Evolutionary conservation across 2,797 vertebrate genomes (phyloP).

Genomic region (Falco concolor): DNA sequence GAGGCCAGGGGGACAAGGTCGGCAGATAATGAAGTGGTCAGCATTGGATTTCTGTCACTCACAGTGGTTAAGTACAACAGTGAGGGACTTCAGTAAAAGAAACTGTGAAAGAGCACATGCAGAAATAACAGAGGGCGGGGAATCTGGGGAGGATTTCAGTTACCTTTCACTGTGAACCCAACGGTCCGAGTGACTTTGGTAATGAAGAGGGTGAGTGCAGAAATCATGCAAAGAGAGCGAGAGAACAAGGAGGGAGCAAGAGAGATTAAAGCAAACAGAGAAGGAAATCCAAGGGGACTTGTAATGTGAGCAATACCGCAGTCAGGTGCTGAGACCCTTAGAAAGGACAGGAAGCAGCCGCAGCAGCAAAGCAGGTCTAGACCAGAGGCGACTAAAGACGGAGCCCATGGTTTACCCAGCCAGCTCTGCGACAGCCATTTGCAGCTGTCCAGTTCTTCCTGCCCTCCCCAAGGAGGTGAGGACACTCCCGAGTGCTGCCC

Average conservation of each 20-base stretch:
- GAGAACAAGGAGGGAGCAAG: background rate
- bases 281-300: background rate
- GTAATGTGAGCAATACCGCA: background rate
- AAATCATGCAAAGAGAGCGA: background rate
- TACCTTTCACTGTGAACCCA: background rate
- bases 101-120: constrained; percentile 40
- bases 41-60: constrained; percentile 98
- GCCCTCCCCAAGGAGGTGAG: background rate
- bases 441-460: rapidly evolving
- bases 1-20: constrained; percentile 80
- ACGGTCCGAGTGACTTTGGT: background rate
- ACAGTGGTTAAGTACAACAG: constrained; percentile 65
- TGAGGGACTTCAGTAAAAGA: constrained; percentile 42
- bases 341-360: background rate
- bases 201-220: constrained; percentile 1
- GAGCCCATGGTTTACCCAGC: background rate
- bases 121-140: background rate
- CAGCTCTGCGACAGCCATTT: rapidly evolving
- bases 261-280: background rate
- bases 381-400: rapidly evolving
- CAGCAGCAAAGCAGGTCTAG: background rate
- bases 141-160: background rate
- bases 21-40: constrained; percentile 91
- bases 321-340: background rate
- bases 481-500: background rate